Percentiles rank a stretch among this genome's conserved stretches.
These are phyloP conservation scores for Anthopleura xanthogrammica DNA, from an alignment of 92 coral and sea anemone genomes.

Conservation along the genomic window DNA sequence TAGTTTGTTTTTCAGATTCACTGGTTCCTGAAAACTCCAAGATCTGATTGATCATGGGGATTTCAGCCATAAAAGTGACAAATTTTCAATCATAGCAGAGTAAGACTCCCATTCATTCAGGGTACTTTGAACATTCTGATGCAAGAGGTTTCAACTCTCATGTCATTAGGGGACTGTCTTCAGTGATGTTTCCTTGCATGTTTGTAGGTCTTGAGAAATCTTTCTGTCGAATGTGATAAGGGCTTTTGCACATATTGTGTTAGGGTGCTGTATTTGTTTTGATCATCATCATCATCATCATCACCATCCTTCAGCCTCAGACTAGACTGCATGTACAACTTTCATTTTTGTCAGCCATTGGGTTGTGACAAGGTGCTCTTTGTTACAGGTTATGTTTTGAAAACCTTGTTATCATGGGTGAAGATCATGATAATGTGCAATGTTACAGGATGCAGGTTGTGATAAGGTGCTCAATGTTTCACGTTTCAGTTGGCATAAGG, in stretches of 20 bases:
- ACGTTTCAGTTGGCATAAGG: neutral
- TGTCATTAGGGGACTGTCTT: neutral
- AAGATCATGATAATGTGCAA: too few species aligned
- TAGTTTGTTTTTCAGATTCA: conserved; percentile 33
- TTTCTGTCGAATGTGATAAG: too few species aligned
- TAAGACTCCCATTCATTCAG: neutral
- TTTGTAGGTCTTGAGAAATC: neutral
- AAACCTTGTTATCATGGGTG: too few species aligned
- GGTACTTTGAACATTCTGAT: conserved; percentile 21
- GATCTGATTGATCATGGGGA: conserved; percentile 35
- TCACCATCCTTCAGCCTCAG: too few species aligned
- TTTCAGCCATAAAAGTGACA: conserved; percentile 38
- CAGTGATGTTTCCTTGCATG: neutral
- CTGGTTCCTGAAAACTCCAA: conserved; percentile 46
- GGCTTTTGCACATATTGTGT: too few species aligned
- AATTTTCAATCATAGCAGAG: conserved; percentile 10
- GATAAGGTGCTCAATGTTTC: neutral
- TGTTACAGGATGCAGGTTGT: neutral
- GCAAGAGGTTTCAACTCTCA: neutral
- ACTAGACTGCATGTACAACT: too few species aligned
- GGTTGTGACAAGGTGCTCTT: neutral
- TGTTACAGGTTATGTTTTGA: neutral
- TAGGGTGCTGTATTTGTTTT: too few species aligned
- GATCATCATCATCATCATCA: too few species aligned
- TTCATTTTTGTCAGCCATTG: too few species aligned